phyloP scores from a whole-genome alignment of 2,888 invertebrate genomes.

The Xanthorhoe designata region DNA sequence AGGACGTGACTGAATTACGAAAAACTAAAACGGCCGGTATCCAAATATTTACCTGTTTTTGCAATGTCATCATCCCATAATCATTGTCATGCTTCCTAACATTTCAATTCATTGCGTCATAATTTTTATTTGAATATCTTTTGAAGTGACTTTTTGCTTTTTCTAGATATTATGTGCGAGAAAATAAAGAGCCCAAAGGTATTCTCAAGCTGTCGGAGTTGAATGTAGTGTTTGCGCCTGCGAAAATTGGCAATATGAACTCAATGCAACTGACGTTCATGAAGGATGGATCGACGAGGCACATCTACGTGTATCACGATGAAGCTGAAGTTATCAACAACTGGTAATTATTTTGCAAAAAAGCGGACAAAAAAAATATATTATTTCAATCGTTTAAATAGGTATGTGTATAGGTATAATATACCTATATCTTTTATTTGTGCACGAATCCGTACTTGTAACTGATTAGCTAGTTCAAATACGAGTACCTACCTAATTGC shows the following conservation, averaged over 20 bases:
- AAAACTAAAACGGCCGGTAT: slow-evolving; percentile 27
- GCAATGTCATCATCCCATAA: slow-evolving; percentile 25
- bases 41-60: slow-evolving; percentile 14
- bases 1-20: slow-evolving; percentile 56
- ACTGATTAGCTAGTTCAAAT: too few relatives aligned
- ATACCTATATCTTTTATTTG: too few relatives aligned
- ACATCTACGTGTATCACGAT: slow-evolving; percentile 95
- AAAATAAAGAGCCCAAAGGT: slow-evolving; percentile 93
- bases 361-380: too few relatives aligned
- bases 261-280: slow-evolving; percentile 94
- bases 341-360: slow-evolving; percentile 83
- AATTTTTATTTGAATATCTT: background rate
- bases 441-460: too few relatives aligned
- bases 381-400: too few relatives aligned
- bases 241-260: slow-evolving; percentile 91
- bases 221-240: slow-evolving; percentile 93
- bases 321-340: slow-evolving; percentile 93
- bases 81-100: slow-evolving; percentile 30
- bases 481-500: too few relatives aligned
- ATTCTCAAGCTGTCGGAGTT: slow-evolving; percentile 92
- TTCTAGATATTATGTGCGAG: slow-evolving; percentile 88
- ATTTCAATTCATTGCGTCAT: slow-evolving; percentile 17
- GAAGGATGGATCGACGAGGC: slow-evolving; percentile 93
- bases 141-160: slow-evolving; percentile 28
- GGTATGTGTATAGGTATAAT: too few relatives aligned